Percentiles rank a stretch among this genome's conserved stretches.
phyloP scores from a whole-genome alignment of 2,797 vertebrate species.

The Poecilia wingei region DNA sequence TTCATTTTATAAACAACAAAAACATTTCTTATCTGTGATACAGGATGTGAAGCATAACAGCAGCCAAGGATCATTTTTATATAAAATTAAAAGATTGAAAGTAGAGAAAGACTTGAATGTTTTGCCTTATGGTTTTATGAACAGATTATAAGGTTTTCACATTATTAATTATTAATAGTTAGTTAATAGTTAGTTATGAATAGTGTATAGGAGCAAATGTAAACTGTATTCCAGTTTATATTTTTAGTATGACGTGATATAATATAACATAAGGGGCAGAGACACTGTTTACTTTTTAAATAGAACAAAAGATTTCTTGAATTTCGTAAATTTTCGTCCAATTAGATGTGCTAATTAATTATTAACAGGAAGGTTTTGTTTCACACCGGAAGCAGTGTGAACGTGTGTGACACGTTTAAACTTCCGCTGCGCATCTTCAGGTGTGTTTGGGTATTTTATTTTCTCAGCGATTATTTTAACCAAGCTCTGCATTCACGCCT shows the following conservation, averaged over 20 bases:
- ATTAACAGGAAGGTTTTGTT: conserved; percentile 30
- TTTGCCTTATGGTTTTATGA: no score
- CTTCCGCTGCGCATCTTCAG: conserved; percentile 76
- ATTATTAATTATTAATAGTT: no score
- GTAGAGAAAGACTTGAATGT: no score
- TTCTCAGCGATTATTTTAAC: neutral
- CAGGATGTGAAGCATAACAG: no score
- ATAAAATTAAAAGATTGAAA: no score
- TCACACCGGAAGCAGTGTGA: conserved; percentile 29
- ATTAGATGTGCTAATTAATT: neutral
- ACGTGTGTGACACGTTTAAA: neutral
- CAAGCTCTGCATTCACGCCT: neutral
- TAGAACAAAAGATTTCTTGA: neutral
- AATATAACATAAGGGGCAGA: neutral
- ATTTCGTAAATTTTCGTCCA: neutral
- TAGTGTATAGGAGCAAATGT: neutral
- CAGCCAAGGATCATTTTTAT: no score
- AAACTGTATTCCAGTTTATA: neutral
- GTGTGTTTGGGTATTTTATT: conserved; percentile 60
- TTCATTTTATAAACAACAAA: neutral
- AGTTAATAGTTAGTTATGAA: no score
- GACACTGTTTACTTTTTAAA: no score
- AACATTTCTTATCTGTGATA: neutral
- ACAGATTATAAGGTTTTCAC: no score
- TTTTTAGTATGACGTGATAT: neutral